Conservation (phyloP, 1,140 invertebrate genomes). For the Lerema accius region DNA sequence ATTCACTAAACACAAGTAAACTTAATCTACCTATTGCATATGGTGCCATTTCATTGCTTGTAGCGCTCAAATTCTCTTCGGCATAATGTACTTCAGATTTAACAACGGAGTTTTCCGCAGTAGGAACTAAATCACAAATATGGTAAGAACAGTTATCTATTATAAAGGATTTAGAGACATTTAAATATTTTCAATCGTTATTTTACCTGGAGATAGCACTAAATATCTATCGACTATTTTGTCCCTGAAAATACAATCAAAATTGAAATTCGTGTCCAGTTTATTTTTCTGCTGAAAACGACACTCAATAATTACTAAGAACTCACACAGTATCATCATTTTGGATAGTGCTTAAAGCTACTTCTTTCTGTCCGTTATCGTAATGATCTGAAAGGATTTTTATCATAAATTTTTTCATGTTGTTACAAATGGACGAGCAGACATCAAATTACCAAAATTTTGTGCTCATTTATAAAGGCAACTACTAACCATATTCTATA, state of each 20-base stretch:
- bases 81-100: conserved; percentile 25
- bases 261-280: conserved; percentile 45
- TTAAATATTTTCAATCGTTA: too few species aligned
- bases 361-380: conserved; percentile 26
- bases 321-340: conserved; percentile 43
- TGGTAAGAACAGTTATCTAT: not conserved
- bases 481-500: conserved; percentile 49
- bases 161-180: too few species aligned
- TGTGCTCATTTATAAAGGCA: too few species aligned
- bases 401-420: too few species aligned
- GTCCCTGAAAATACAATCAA: conserved; percentile 23
- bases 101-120: not conserved
- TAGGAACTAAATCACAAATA: conserved; percentile 5
- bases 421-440: too few species aligned
- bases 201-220: conserved; percentile 17
- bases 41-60: conserved; percentile 36
- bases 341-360: conserved; percentile 33
- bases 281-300: conserved; percentile 47
- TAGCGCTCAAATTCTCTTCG: conserved; percentile 33
- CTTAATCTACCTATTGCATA: conserved; percentile 9
- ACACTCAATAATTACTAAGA: conserved; percentile 10
- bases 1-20: too few species aligned
- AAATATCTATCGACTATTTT: conserved; percentile 34
- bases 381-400: conserved; percentile 21
- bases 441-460: too few species aligned